Base-by-base conservation (phyloP, 2,888 invertebrate genomes). In the Hydrotaea cyrtoneurina region DNA sequence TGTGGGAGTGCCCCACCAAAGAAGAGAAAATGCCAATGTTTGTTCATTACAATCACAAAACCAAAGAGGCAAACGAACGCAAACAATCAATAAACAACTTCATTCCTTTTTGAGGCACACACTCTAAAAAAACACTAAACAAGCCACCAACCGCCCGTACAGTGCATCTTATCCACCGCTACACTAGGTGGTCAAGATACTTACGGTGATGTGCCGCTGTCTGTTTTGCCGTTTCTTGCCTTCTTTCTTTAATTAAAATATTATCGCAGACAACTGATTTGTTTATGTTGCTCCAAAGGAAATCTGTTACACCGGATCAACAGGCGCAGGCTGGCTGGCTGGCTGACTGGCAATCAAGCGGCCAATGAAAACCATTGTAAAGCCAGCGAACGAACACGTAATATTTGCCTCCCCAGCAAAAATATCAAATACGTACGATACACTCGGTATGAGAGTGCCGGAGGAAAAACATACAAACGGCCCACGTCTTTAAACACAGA, bases 401-500 rank as follows among this genome's bases (percentile, higher is more conserved):
- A 69, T 69, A 69, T 69, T 19, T 69, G 39, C 5, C 69, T n/a
- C 26, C 59, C 26, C 26, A 26, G 13, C 59, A 59, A 21, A 59
- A 26, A 59, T n/a, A 3, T 50, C n/a, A 15, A 15, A 50, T 13
- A n/a, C 50, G 4, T n/a, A n/a, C 50, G 50, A 50, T 50, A 50
- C 50, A 50, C n/a, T 50, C n/a, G 50, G 50, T 13, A 15, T 50
- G 50, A 50, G 50, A 50, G 50, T 50, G 50, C n/a, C n/a, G 50
- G 50, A 50, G 50, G 15, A 50, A 50, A 36, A 13, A n/a, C 17
- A 64, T 64, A 43, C 15, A 15, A 46, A 46, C 21, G 21, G 69
- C 69, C 66, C 69, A 69, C 69, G 69, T 69, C 43, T 69, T 69
- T 69, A 43, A 75, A 43, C 72, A 86, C 55, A 81, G 76, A 81